Base-by-base conservation (phyloP, 2,888 invertebrate species). In the Nipponacmea schrenckii region DNA sequence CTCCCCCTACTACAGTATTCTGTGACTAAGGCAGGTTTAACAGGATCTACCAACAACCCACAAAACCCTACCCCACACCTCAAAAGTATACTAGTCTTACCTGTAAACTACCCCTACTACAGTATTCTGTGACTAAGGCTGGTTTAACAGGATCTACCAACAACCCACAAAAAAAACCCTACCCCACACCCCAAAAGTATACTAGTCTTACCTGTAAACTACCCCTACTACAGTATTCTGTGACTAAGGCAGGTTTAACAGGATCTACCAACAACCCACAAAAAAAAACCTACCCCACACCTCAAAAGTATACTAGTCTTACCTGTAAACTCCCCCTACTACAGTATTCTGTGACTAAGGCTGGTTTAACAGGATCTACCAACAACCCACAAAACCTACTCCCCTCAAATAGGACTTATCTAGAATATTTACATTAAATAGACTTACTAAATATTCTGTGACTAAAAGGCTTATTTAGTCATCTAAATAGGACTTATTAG, bases 1-100 rank as follows among this genome's bases (percentile, higher is more conserved):
- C 96, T 96, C 65, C 96, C 96, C 75, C 97, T 92, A 69, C 94
- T n/a, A n/a, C n/a, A n/a, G n/a, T n/a, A n/a, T n/a, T n/a, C n/a
- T n/a, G n/a, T n/a, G n/a, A n/a, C n/a, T n/a, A n/a, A n/a, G n/a
- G n/a, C n/a, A n/a, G n/a, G n/a, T n/a, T n/a, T n/a, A n/a, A n/a
- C n/a, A n/a, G n/a, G n/a, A n/a, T n/a, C n/a, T n/a, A n/a, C n/a
- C n/a, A n/a, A n/a, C n/a, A n/a, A n/a, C n/a, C n/a, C n/a, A n/a
- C n/a, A n/a, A n/a, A n/a, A n/a, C n/a, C n/a, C n/a, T n/a, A n/a
- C n/a, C n/a, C n/a, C n/a, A n/a, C n/a, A n/a, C n/a, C n/a, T n/a
- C n/a, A 31, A 31, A 31, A 31, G 31, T 93, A 89, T 96, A 95
- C 88, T 94, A n/a, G n/a, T n/a, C n/a, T n/a, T n/a, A n/a, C n/a